Percentiles rank a stretch among this genome's conserved stretches.
These are phyloP conservation scores for Vanacampus margaritifer DNA, from an alignment of 2,113 vertebrate genomes.

Conservation along the genomic window DNA sequence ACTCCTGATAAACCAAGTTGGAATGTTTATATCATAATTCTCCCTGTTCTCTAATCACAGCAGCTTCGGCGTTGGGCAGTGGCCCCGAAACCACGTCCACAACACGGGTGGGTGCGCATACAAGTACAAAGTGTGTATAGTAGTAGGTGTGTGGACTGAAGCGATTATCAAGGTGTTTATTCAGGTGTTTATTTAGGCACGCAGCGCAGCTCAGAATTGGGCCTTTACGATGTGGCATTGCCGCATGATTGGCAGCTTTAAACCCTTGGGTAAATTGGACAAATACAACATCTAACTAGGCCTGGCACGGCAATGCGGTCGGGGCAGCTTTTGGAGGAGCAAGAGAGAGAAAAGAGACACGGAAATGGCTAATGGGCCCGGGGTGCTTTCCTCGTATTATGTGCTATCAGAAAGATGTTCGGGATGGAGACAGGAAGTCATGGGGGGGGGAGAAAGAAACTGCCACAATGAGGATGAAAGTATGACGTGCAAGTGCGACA, in stretches of 20 bases:
- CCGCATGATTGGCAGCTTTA: constrained; percentile 61
- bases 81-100: constrained; percentile 27
- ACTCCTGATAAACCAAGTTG: constrained; percentile 37
- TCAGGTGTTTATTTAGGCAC: constrained; percentile 66
- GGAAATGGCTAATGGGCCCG: constrained; percentile 42
- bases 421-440: constrained; percentile 47
- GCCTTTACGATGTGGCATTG: constrained; percentile 63
- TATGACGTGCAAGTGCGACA: constrained; percentile 31
- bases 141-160: constrained; percentile 45
- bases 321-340: constrained; percentile 30
- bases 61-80: constrained; percentile 23
- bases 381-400: constrained; percentile 55
- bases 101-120: constrained; percentile 31
- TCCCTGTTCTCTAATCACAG: constrained; percentile 40
- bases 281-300: constrained; percentile 56
- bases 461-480: constrained; percentile 27
- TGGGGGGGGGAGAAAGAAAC: constrained; percentile 60
- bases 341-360: constrained; percentile 15
- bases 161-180: constrained; percentile 67
- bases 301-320: constrained; percentile 41
- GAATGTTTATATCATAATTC: constrained; percentile 33
- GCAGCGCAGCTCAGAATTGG: constrained; percentile 38
- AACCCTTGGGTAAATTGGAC: constrained; percentile 51
- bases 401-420: constrained; percentile 49
- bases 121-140: constrained; percentile 30